Conservation (phyloP, 2,113 vertebrate species). For the Phalacrocorax pelagicus region DNA sequence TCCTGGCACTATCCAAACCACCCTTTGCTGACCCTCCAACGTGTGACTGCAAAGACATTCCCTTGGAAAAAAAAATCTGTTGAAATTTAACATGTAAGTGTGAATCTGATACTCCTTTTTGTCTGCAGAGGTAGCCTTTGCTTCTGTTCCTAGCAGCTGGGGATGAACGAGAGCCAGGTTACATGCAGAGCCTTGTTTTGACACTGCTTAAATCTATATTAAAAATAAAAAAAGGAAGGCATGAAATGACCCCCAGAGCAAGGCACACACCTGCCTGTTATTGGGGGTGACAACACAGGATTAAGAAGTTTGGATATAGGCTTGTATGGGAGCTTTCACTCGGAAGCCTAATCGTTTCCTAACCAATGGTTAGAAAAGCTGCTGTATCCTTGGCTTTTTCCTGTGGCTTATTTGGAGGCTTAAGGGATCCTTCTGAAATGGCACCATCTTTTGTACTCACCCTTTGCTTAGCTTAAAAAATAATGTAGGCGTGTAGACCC, state of each 20-base stretch:
- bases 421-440: conserved; percentile 60
- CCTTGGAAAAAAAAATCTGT: background rate
- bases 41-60: background rate
- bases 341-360: conserved; percentile 58
- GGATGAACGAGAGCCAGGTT: background rate
- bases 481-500: conserved; percentile 44
- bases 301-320: conserved; percentile 65
- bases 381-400: conserved; percentile 57
- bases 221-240: background rate
- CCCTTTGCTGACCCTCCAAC: conserved; percentile 15
- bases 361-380: conserved; percentile 66
- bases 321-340: conserved; percentile 55
- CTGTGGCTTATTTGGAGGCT: conserved; percentile 59
- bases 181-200: conserved; percentile 19
- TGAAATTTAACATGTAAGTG: conserved; percentile 3
- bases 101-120: conserved; percentile 3
- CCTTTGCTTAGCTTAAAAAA: conserved; percentile 48
- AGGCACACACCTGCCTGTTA: conserved; percentile 65
- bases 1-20: conserved; percentile 34
- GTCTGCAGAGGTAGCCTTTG: background rate
- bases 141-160: background rate
- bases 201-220: conserved; percentile 8
- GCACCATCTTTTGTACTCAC: conserved; percentile 56
- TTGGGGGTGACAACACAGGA: conserved; percentile 58
- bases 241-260: conserved; percentile 22